These are phyloP conservation scores for Poecilobothrus nobilitatus DNA, from an alignment of 2,888 invertebrate species.

Conservation along the genomic window DNA sequence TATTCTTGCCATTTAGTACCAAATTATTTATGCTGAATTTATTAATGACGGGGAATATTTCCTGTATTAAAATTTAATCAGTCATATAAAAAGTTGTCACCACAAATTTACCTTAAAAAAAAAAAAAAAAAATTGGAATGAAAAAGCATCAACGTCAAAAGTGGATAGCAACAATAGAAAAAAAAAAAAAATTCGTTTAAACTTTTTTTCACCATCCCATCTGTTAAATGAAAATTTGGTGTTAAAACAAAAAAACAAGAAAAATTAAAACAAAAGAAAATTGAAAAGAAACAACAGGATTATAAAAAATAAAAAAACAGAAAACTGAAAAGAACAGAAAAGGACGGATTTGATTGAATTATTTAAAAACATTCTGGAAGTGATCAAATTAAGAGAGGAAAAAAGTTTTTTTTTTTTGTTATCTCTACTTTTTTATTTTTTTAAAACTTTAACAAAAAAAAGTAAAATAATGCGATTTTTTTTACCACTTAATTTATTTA, in stretches of 20 bases:
- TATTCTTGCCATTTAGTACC: neutral
- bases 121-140: neutral
- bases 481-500: too few relatives aligned
- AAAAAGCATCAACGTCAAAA: too few relatives aligned
- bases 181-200: neutral
- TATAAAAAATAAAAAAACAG: too few relatives aligned
- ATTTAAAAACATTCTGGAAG: neutral
- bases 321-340: neutral
- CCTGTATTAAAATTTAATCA: neutral
- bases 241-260: neutral
- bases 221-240: neutral
- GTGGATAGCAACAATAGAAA: too few relatives aligned
- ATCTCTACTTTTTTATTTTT: too few relatives aligned
- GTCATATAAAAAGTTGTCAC: neutral
- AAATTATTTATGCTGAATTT: constrained; percentile 1
- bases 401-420: too few relatives aligned
- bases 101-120: neutral
- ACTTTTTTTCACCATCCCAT: neutral
- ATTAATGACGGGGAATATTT: neutral
- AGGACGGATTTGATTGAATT: neutral
- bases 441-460: too few relatives aligned
- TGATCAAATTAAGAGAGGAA: neutral
- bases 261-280: neutral
- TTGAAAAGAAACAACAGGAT: neutral
- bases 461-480: too few relatives aligned